Evolutionary conservation across 2,113 vertebrate genomes (phyloP).

Genomic region (Rhabdomys dilectus): DNA sequence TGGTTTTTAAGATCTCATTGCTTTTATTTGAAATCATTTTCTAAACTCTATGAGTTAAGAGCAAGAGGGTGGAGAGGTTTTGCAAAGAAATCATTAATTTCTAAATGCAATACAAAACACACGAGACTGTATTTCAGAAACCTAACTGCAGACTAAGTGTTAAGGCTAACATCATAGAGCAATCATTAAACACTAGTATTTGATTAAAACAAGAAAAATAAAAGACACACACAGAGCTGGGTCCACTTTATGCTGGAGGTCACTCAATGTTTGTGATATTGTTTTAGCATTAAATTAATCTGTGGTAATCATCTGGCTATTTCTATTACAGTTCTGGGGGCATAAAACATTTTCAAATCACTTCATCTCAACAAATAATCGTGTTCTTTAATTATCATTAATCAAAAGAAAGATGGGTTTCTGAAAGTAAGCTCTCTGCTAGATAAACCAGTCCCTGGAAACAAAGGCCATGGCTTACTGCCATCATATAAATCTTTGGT

Average conservation of each 20-base stretch:
- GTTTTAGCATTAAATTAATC: background rate
- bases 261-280: background rate
- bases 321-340: background rate
- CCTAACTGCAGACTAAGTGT: background rate
- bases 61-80: background rate
- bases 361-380: background rate
- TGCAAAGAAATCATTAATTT: background rate
- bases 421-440: background rate
- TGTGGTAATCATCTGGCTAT: background rate
- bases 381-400: background rate
- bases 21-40: constrained; percentile 23
- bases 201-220: constrained; percentile 4
- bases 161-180: background rate
- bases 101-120: background rate
- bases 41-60: background rate
- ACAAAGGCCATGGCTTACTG: background rate
- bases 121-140: constrained; percentile 31
- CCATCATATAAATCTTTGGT: background rate
- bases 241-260: background rate
- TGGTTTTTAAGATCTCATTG: background rate
- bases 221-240: background rate
- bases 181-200: background rate
- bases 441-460: background rate
- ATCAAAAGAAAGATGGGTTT: background rate
- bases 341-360: background rate